These are phyloP conservation scores for Anniella stebbinsi DNA, from an alignment of 2,797 vertebrate genomes.

Conservation along the genomic window DNA sequence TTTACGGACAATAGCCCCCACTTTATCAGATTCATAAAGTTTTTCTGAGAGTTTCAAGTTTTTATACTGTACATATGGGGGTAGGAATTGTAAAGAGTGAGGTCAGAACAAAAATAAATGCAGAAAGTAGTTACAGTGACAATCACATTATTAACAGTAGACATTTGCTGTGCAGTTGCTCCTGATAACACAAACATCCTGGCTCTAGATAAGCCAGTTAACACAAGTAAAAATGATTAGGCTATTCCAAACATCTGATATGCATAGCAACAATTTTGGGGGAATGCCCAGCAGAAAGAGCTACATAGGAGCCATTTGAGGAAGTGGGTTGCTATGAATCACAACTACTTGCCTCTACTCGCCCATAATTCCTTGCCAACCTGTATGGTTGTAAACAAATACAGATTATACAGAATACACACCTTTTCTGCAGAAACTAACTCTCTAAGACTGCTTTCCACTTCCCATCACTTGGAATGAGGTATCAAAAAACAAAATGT, in stretches of 20 bases:
- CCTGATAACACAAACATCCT: too few species aligned
- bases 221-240: neutral
- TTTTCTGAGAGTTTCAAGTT: too few species aligned
- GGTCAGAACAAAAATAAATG: too few species aligned
- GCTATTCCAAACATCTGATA: neutral
- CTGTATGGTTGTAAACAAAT: neutral
- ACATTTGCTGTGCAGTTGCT: too few species aligned
- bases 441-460: neutral
- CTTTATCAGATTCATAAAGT: too few species aligned
- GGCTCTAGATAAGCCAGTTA: too few species aligned
- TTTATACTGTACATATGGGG: too few species aligned
- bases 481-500: neutral
- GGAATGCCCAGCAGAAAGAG: neutral
- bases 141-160: too few species aligned
- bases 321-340: neutral
- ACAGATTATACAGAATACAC: neutral
- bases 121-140: too few species aligned
- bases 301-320: neutral
- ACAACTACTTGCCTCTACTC: neutral
- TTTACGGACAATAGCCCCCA: too few species aligned
- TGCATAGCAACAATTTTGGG: neutral
- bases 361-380: neutral
- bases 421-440: neutral
- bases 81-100: too few species aligned
- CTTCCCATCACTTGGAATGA: neutral